Evolutionary conservation across 2,113 vertebrate species (phyloP), one percentile per base, ranked within the genome.

Genomic region (Thunnus thynnus): DNA sequence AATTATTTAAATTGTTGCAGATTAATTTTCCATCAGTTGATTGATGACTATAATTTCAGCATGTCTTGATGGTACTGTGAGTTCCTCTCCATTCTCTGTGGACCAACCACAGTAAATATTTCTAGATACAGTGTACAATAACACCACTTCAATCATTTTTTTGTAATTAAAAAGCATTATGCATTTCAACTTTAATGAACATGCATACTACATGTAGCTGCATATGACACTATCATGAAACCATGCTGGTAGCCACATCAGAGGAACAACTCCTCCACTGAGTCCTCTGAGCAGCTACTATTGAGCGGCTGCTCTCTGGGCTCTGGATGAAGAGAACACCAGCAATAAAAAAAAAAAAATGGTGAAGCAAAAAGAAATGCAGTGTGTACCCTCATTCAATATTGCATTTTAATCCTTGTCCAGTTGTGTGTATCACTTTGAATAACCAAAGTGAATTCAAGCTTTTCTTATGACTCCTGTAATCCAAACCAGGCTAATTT

Each of bases 401-500:
- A 62, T 48, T 76, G 44, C 64, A 41, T 52, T 70, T 66, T 66
- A 77, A 80, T 32, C 18, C 14, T 57, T 32, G 57, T 56, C 57
- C 76, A 32, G 48, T 3, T 2, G 56, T 48, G 64, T 78, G 74
- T 50, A 22, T 76, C 18, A 55, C 48, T 36, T 73, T 76, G n/a
- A 78, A 36, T 32, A 32, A 13, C 27, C 50, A 55, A 60, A 32
- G 30, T 68, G 22, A 75, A 41, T 71, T 55, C 25, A 41, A 51
- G 60, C 27, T 72, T 72, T 63, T 66, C 57, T 69, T 54, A 22
- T 47, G 57, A 64, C 61, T 60, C 4, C 30, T 74, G 50, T 55
- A 69, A 83, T 76, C 51, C 50, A 60, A 69, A 65, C 52, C 48
- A 47, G 72, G n/a, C 16, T 41, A 41, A 62, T 80, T 84, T 61